Evolutionary conservation across 2,888 invertebrate species (phyloP), one percentile per base, ranked within the genome.

Genomic region (Drosophila mercatorum): DNA sequence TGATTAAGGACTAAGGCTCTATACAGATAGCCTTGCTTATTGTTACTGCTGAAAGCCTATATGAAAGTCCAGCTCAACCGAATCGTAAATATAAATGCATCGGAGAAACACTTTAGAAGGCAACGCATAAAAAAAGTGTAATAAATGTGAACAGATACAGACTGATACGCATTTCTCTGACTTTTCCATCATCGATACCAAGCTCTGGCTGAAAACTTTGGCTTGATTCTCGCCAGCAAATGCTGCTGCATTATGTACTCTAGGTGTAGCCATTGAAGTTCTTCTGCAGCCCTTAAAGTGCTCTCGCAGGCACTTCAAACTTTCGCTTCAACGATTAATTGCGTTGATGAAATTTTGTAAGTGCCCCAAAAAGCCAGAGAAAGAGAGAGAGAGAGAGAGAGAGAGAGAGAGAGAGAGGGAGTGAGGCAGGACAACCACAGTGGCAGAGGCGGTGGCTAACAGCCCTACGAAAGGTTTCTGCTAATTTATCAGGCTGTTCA

Each of bases 271-370:
- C 38, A 22, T 53, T 14, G 22, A 12, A 41, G 3, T 28, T 5
- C 28, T 12, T 34, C 11, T 11, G 36, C 17, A 12, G 34, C 52
- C 38, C 31, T 38, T 55, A 41, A 65, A 81, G 51, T 59, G 44
- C 51, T 53, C 52, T 56, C 55, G 17, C 52, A 53, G 61, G 52
- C 73, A 60, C 61, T 31, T 38, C 63, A 68, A 73, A 31, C 14
- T 49, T 62, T 63, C 38, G 68, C 67, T 82, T 71, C 56, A 60
- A 66, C 81, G 68, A 81, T 81, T 86, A 87, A 88, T 90, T 88
- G 89, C 60, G 69, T 76, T 90, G 84, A 88, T 88, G 86, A 90
- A 87, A 88, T 78, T 88, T 72, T 73, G 68, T 71, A 75, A 74
- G 76, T 49, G 46, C 58, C 38, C n/a, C n/a, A 26, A 17, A 49